Evolutionary conservation across 2,113 vertebrate genomes (phyloP).

Genomic region (Natator depressus): DNA sequence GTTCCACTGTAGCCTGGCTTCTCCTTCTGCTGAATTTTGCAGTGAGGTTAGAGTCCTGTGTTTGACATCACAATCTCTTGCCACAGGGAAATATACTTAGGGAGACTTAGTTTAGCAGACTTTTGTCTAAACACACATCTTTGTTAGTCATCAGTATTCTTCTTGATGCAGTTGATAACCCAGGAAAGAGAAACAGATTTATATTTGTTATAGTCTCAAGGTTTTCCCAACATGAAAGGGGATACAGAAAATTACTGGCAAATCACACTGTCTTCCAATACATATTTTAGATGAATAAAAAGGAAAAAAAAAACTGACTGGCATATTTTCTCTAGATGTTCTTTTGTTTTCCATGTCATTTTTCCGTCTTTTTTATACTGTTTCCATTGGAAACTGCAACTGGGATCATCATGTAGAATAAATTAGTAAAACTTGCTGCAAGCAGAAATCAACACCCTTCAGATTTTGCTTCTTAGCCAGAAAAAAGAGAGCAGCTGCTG

Average conservation of each 20-base stretch:
- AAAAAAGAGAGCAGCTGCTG: constrained; percentile 60
- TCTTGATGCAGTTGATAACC: constrained; percentile 6
- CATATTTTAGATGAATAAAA: not conserved
- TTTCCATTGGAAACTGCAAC: constrained; percentile 7
- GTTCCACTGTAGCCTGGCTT: not conserved
- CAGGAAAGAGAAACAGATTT: constrained; percentile 43
- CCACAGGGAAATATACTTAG: constrained; percentile 18
- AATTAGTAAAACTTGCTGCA: constrained; percentile 52
- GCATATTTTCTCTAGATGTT: constrained; percentile 41
- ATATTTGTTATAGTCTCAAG: not conserved
- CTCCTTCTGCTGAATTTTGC: constrained; percentile 31
- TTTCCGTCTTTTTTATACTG: constrained; percentile 9
- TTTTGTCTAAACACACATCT: constrained; percentile 55
- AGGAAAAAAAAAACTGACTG: constrained; percentile 1
- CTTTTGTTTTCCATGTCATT: not conserved
- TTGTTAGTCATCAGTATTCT: constrained; percentile 45
- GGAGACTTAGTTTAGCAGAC: not conserved
- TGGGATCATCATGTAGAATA: constrained; percentile 2
- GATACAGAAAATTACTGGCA: constrained; percentile 15
- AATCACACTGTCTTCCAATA: constrained; percentile 41
- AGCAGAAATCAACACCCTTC: constrained; percentile 8
- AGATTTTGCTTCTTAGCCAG: constrained; percentile 37
- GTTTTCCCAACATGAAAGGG: constrained; percentile 43
- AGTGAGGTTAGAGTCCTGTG: not conserved
- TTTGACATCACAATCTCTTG: not conserved